Evolutionary conservation across 2,888 invertebrate genomes (phyloP), one percentile per base, ranked within the genome.

Genomic region (Cerastis leucographa): DNA sequence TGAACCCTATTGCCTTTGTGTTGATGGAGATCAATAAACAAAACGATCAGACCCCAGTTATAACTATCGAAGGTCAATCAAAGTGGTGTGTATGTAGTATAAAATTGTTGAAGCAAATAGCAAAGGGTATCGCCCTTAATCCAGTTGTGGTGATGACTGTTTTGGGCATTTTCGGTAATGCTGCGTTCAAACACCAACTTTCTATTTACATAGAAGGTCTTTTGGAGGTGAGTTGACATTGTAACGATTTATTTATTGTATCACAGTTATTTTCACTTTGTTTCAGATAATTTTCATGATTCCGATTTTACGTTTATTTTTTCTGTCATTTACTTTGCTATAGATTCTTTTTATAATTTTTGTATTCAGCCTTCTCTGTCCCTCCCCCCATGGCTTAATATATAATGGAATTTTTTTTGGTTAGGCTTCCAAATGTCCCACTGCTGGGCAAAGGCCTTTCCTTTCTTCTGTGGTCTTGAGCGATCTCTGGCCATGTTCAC

Each of bases 101-200:
- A 12, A 97, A 93, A 92, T 92, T 90, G 88, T 77, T 96, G 8
- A 90, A 93, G 64, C 97, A 97, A 90, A 97, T 97, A 54, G 89
- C 97, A 14, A 97, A 97, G 92, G 98, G 98, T 71, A 98, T 99
- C 71, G 97, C 98, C 79, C 97, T 98, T 19, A 99, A 99, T 96
- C 99, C 99, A 0, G 97, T 99, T 74, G 97, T 99, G 25, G 97
- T 99, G 71, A 99, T 99, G 99, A 99, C 99, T 0, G 95, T 98
- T n/a, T 95, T 99, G 81, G 99, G 99, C 14, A 98, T 99, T 22
- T 93, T 97, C 82, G 99, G 99, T 56, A 99, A 99, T 93, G 97
- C 99, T 81, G 93, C 97, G 59, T 99, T 99, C 92, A 97, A 97
- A 85, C 98, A 98, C 91, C 97, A 97, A 17, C 94, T 99, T 73